Conservation (phyloP, 92 coral and sea anemone species). For the Umimayanthus kanabou region DNA sequence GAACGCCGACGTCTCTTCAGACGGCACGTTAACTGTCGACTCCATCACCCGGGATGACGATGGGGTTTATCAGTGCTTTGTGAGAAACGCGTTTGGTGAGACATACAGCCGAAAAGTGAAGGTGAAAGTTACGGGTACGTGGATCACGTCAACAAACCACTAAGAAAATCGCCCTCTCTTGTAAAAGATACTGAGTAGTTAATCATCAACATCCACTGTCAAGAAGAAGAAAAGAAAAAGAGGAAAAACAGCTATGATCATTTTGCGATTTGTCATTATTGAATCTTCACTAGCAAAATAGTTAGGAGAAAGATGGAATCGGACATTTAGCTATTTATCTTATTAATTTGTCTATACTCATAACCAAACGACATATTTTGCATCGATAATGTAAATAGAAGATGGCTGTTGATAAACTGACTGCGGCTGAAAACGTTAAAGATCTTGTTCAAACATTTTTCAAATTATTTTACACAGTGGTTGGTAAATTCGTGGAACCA, state of each 20-base stretch:
- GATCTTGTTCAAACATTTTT: neutral
- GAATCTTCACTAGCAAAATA: too few relatives aligned
- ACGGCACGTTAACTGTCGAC: neutral
- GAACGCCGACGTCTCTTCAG: neutral
- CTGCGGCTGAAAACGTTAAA: neutral
- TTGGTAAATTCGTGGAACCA: neutral
- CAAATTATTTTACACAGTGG: neutral
- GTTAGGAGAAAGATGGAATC: too few relatives aligned
- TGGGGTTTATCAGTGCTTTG: conserved; percentile 16
- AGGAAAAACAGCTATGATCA: too few relatives aligned
- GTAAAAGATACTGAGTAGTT: too few relatives aligned
- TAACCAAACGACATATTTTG: too few relatives aligned
- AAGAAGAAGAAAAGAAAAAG: too few relatives aligned
- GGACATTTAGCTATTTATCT: too few relatives aligned
- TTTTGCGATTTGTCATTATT: too few relatives aligned
- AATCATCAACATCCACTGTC: too few relatives aligned
- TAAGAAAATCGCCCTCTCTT: neutral
- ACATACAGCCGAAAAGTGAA: conserved; percentile 18
- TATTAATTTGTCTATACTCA: too few relatives aligned
- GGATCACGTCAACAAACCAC: neutral
- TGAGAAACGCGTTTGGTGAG: neutral
- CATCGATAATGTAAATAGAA: too few relatives aligned
- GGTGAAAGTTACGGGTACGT: conserved; percentile 21
- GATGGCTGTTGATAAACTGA: neutral
- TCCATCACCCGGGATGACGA: neutral